These are phyloP conservation scores for Gambelia wislizenii DNA, from an alignment of 2,797 vertebrate species.

Conservation along the genomic window DNA sequence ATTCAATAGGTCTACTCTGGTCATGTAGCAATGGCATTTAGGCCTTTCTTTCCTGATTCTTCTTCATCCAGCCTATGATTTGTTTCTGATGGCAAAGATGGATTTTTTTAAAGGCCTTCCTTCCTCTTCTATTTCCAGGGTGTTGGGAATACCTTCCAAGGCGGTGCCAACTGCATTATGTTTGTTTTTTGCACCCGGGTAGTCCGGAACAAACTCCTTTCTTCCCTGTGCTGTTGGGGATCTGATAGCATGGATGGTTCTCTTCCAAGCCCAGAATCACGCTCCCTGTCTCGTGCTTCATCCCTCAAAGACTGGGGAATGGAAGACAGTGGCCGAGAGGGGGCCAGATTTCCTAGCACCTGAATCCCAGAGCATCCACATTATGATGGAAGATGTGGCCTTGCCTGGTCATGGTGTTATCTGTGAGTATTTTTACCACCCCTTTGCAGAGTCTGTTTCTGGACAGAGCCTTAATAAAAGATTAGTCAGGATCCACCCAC, in stretches of 20 bases:
- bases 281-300: background rate
- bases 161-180: conserved; percentile 96
- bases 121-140: conserved; percentile 80
- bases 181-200: conserved; percentile 89
- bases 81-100: background rate
- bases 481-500: background rate
- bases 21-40: too few relatives aligned
- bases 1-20: too few relatives aligned
- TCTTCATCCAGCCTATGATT: rapidly evolving
- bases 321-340: background rate
- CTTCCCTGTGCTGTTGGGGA: conserved; percentile 74
- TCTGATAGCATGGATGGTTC: rapidly evolving
- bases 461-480: background rate
- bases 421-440: background rate
- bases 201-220: conserved; percentile 82
- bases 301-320: background rate
- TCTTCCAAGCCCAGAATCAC: background rate
- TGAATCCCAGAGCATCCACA: conserved; percentile 43
- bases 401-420: background rate
- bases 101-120: background rate
- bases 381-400: rapidly evolving
- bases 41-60: too few relatives aligned
- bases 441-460: background rate
- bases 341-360: conserved; percentile 51
- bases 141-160: conserved; percentile 95